Conservation (phyloP, 1,140 invertebrate species). For the Anastrepha ludens region DNA sequence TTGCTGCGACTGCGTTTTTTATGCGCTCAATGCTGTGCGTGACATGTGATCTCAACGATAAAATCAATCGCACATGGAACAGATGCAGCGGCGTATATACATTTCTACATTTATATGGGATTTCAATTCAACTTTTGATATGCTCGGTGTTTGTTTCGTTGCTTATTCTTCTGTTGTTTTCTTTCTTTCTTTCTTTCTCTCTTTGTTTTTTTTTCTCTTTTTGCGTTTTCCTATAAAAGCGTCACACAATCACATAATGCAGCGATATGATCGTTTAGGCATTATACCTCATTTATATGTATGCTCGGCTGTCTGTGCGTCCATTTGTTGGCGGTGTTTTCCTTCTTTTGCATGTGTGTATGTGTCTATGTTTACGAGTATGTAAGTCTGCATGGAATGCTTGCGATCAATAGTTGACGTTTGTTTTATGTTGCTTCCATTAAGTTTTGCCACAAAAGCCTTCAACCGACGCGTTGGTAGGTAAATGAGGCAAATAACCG, state of each 20-base stretch:
- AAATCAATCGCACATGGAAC: background rate
- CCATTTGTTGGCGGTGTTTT: too few relatives aligned
- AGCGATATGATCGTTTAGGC: background rate
- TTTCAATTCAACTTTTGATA: background rate
- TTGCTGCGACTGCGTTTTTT: background rate
- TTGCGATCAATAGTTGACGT: too few relatives aligned
- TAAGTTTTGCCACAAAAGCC: too few relatives aligned
- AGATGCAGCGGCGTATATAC: background rate
- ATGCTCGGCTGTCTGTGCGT: too few relatives aligned
- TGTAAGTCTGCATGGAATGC: too few relatives aligned
- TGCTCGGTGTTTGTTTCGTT: background rate
- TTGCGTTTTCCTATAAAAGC: background rate
- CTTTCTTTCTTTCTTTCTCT: background rate
- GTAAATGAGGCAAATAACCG: too few relatives aligned
- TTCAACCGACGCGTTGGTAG: too few relatives aligned
- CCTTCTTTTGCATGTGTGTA: too few relatives aligned
- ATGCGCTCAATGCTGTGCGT: background rate
- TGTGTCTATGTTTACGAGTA: too few relatives aligned
- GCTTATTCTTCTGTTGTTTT: background rate
- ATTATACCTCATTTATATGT: background rate
- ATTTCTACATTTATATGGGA: background rate
- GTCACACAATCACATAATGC: background rate
- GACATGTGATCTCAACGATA: slow-evolving; percentile 38
- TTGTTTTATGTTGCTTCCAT: too few relatives aligned
- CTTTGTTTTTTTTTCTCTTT: background rate